Base-by-base conservation (phyloP, 2,888 invertebrate species). In the Syrphus vitripennis region DNA sequence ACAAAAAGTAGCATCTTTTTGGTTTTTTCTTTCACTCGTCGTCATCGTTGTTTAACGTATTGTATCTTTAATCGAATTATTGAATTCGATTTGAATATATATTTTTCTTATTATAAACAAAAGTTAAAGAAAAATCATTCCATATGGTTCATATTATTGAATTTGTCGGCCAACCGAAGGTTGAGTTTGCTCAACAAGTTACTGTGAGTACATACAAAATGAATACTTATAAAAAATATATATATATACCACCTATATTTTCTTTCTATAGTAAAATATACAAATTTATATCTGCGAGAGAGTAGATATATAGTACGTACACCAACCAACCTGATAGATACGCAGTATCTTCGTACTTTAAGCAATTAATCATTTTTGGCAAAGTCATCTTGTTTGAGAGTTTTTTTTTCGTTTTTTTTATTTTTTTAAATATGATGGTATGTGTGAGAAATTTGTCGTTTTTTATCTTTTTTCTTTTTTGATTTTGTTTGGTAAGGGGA, bases 121-220 rank as follows among this genome's bases (percentile, higher is more conserved):
- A 70, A 75, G 83, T 81, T 72, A 67, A 74, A 82, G 63, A 83
- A 82, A 91, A 91, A 92, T 92, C 94, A 93, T 94, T 95, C 95
- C 95, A 95, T 95, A 96, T 96, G 96, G 96, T 96, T 95, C 96
- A 96, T 93, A 95, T 95, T 94, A 95, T 95, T 93, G 95, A 95
- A 94, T 94, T 95, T 93, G 95, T 95, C 93, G 95, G 95, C 94
- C 95, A 95, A 94, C 95, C 94, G 93, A 95, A 95, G 93, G 95
- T 95, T 94, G 96, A 95, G 93, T 95, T 95, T 94, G 94, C 95
- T 93, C 94, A 94, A 93, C 94, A 94, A 93, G 94, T 95, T 94
- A 95, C 95, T 95, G 95, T 95, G 94, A 95, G 95, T 95, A 95
- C 76, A 76, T 82, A 76, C 77, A 67, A 80, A 50, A 83, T 77